Conservation (phyloP, 2,797 vertebrate genomes). For the Nothura maculosa region DNA sequence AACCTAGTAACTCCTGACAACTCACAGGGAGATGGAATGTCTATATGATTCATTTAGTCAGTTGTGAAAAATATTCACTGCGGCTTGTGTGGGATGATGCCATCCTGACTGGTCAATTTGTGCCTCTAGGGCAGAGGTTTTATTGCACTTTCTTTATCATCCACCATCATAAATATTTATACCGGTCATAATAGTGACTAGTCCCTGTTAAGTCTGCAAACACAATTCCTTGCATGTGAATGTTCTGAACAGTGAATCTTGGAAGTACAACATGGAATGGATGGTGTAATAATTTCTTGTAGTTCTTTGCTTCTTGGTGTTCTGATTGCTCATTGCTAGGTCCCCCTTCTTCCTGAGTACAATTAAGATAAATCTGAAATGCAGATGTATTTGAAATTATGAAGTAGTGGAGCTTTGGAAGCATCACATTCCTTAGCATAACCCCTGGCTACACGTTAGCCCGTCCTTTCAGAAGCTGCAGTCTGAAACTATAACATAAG, state of each 20-base stretch:
- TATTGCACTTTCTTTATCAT: constrained; percentile 18
- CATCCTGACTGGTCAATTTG: neutral
- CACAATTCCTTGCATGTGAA: neutral
- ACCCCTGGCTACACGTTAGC: neutral
- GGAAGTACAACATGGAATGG: neutral
- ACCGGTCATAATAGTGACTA: neutral
- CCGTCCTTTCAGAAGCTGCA: neutral
- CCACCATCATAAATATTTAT: neutral
- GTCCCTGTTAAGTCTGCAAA: neutral
- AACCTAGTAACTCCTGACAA: neutral
- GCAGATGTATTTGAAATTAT: neutral
- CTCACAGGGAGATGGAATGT: neutral
- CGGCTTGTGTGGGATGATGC: neutral
- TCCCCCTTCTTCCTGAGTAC: neutral
- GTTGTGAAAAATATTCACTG: neutral
- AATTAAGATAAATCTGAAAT: neutral
- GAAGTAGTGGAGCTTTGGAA: neutral
- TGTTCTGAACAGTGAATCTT: neutral
- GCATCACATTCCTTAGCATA: neutral
- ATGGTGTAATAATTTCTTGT: neutral
- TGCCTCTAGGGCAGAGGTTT: constrained; percentile 30
- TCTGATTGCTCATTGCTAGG: neutral
- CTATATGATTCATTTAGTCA: neutral
- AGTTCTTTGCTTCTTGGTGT: neutral
- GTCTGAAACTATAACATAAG: neutral